A percentile compares a stretch with the other conserved stretches of the same genome.
Evolutionary conservation across 2,888 invertebrate species (phyloP).

Genomic region (Tiliacea aurago): DNA sequence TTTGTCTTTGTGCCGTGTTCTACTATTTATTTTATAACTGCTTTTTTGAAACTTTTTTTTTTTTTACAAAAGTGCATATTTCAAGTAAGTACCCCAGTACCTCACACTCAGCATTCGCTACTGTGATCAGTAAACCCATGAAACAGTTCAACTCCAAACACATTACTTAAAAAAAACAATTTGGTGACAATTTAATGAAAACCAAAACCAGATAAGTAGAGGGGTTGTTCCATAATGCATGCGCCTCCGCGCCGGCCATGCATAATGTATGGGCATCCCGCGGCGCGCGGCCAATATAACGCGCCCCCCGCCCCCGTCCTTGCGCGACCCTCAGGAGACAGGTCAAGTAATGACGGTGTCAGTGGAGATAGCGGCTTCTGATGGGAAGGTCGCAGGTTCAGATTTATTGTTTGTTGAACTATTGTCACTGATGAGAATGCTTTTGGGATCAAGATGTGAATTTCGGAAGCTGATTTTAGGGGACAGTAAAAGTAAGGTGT

Average conservation of each 20-base stretch:
- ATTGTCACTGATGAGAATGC: conserved; percentile 9
- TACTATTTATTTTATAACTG: too few species aligned
- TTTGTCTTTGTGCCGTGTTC: too few species aligned
- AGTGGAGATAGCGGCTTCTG: conserved; percentile 30
- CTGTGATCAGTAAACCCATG: background rate
- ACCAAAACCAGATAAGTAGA: conserved; percentile 54
- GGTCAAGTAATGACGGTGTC: conserved; percentile 54
- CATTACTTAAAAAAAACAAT: conserved; percentile 56
- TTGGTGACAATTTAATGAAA: conserved; percentile 59
- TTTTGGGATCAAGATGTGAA: background rate
- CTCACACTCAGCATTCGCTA: background rate
- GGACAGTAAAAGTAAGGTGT: background rate
- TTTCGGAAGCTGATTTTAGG: background rate
- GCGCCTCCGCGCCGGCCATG: conserved; percentile 66
- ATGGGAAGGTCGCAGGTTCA: conserved; percentile 1
- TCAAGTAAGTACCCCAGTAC: too few species aligned
- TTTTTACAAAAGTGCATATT: too few species aligned
- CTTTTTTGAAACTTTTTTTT: too few species aligned
- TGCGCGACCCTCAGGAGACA: conserved; percentile 24
- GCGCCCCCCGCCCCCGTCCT: conserved; percentile 41
- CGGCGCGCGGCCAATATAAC: conserved; percentile 69
- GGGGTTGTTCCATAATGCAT: conserved; percentile 64
- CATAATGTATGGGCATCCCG: conserved; percentile 81
- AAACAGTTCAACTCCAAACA: conserved; percentile 11
- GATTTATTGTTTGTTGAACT: conserved; percentile 2